Evolutionary conservation across 2,888 invertebrate genomes (phyloP).

Genomic region (Tubulanus polymorphus): DNA sequence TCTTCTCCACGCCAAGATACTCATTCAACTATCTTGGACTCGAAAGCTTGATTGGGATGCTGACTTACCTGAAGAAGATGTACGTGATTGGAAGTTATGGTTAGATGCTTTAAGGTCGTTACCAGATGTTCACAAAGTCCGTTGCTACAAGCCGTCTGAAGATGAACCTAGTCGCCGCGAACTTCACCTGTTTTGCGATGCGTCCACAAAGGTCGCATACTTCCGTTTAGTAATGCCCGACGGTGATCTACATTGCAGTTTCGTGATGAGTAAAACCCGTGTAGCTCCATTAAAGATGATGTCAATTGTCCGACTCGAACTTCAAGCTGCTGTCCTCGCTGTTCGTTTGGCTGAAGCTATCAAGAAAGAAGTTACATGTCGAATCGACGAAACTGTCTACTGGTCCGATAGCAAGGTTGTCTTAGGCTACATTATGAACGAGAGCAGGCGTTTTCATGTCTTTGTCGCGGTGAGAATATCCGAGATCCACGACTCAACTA

Average conservation of each 20-base stretch:
- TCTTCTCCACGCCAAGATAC: too few relatives aligned
- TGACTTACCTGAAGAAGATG: too few relatives aligned
- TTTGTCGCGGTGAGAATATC: not conserved
- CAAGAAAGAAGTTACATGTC: not conserved
- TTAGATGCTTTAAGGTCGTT: too few relatives aligned
- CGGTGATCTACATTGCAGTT: slow-evolving; percentile 5
- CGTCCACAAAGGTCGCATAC: slow-evolving; percentile 7
- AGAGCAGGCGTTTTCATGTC: not conserved
- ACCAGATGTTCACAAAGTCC: too few relatives aligned
- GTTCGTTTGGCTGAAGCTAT: not conserved
- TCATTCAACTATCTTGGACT: too few relatives aligned
- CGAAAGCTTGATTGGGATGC: too few relatives aligned
- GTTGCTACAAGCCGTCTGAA: too few relatives aligned
- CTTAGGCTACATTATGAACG: not conserved
- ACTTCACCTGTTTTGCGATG: slow-evolving; percentile 9
- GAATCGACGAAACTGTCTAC: not conserved
- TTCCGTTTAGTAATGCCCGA: slow-evolving; percentile 1
- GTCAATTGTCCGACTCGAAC: slow-evolving; percentile 7
- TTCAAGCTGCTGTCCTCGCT: slow-evolving; percentile 4
- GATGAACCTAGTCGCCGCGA: not conserved
- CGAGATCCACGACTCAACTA: not conserved
- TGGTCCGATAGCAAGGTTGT: not conserved
- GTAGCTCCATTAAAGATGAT: slow-evolving; percentile 6
- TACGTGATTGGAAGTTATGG: too few relatives aligned
- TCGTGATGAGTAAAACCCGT: slow-evolving; percentile 4